Base-by-base conservation (phyloP, 2,888 invertebrate species). In the Petrolisthes cinctipes region DNA sequence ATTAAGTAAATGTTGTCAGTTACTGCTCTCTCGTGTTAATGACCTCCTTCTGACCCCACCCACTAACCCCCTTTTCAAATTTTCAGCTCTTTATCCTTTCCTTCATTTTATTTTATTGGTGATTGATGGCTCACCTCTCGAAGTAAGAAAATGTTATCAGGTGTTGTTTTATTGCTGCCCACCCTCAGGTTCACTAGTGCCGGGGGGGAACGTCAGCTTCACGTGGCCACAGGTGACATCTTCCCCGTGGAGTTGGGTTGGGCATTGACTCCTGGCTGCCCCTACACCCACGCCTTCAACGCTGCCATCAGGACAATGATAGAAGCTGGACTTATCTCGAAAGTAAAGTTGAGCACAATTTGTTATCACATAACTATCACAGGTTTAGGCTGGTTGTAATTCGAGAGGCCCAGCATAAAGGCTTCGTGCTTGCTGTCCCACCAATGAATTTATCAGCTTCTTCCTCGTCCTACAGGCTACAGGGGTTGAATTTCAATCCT, bases 181-280 rank as follows among this genome's bases (percentile, higher is more conserved):
- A 51, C 14, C 56, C n/a, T 56, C 82, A 88, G 88, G 51, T 88
- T 88, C 78, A 88, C 88, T 5, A 78, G 53, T 23, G 75, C 76
- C 3, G 53, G 82, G 5, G 88, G 88, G 0, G 85, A 88, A 56
- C 56, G 68, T 3, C 88, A 88, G n/a, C 82, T 88, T 0, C 88
- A 88, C 71, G 82, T 88, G 66, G 88, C 88, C 37, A 82, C 53
- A n/a, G 88, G 88, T 0, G 82, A 88, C 68, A 82, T 88, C 51
- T 88, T 88, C 53, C 88, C 88, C 2, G 84, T 85, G 17, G 88
- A 88, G 68, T 20, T 88, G 37, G 88, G 88, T 1, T 88, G 88
- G 88, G 88, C 88, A 4, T 82, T 82, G 85, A 88, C 81, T 53
- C 88, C 88, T 0, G 88, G 88, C 51, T 88, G 81, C 4, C 88